These are phyloP conservation scores for Pygoscelis adeliae DNA, from an alignment of 2,113 vertebrate genomes.

Conservation along the genomic window DNA sequence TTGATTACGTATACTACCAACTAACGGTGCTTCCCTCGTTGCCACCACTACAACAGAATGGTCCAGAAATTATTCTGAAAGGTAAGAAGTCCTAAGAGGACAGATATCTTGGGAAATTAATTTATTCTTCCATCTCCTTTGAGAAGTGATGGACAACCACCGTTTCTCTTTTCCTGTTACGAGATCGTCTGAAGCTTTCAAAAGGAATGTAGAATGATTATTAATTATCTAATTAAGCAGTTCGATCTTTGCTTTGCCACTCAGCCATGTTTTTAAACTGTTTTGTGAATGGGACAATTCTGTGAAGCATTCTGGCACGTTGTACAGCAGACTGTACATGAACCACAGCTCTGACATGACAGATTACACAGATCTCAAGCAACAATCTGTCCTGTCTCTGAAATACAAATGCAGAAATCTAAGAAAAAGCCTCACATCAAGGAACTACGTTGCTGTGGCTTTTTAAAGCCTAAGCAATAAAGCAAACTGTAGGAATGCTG, in stretches of 20 bases:
- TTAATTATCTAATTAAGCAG: background rate
- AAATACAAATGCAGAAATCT: background rate
- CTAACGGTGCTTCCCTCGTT: rapidly evolving
- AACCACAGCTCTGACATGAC: background rate
- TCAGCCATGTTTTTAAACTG: background rate
- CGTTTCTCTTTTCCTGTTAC: background rate
- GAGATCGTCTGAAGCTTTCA: background rate
- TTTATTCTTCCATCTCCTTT: background rate
- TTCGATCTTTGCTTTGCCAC: background rate
- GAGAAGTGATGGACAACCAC: background rate
- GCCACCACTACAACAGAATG: background rate
- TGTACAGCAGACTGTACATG: background rate
- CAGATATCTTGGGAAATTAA: background rate
- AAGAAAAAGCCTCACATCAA: background rate
- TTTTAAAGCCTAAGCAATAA: background rate
- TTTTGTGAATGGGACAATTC: background rate
- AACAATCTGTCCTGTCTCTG: background rate
- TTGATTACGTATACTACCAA: background rate
- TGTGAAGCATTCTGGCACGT: background rate
- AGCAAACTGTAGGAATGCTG: background rate
- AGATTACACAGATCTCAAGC: background rate
- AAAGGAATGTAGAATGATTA: background rate
- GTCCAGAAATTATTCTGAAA: background rate
- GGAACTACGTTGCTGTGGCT: background rate
- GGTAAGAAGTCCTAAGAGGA: background rate